Conservation (phyloP, 2,888 invertebrate genomes). For the Phoenoteleia sp. region DNA sequence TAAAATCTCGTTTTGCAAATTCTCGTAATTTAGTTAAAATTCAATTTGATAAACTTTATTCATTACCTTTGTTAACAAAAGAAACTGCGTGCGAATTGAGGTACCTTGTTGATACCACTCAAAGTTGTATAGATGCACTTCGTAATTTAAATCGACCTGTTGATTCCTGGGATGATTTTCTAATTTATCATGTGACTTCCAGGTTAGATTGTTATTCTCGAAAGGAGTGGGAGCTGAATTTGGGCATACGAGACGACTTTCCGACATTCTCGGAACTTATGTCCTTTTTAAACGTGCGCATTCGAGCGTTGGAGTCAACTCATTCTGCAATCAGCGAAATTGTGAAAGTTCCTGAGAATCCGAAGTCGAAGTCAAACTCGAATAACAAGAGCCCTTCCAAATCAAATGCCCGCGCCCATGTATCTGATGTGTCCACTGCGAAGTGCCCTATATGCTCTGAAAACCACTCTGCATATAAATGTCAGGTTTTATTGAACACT, state of each 20-base stretch:
- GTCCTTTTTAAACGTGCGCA: not conserved
- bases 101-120: not conserved
- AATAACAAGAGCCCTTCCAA: not conserved
- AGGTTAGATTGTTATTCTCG: slow-evolving; percentile 6
- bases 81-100: not conserved
- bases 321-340: not conserved
- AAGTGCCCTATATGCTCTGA: slow-evolving; percentile 25
- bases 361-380: too few species aligned
- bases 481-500: not conserved
- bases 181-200: slow-evolving; percentile 1
- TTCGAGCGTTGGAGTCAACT: slow-evolving; percentile 9
- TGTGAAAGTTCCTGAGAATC: too few species aligned
- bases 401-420: slow-evolving; percentile 7
- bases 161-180: slow-evolving; percentile 9
- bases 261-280: not conserved
- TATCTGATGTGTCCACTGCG: not conserved
- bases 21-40: not conserved
- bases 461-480: slow-evolving; percentile 1
- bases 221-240: slow-evolving; percentile 3
- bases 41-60: not conserved
- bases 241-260: not conserved
- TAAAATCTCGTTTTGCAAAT: not conserved
- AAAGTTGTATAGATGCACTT: not conserved
- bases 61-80: not conserved
- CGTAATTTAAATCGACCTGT: not conserved